These are phyloP conservation scores for Polydrusus tereticollis DNA, from an alignment of 2,888 invertebrate species.

Conservation along the genomic window DNA sequence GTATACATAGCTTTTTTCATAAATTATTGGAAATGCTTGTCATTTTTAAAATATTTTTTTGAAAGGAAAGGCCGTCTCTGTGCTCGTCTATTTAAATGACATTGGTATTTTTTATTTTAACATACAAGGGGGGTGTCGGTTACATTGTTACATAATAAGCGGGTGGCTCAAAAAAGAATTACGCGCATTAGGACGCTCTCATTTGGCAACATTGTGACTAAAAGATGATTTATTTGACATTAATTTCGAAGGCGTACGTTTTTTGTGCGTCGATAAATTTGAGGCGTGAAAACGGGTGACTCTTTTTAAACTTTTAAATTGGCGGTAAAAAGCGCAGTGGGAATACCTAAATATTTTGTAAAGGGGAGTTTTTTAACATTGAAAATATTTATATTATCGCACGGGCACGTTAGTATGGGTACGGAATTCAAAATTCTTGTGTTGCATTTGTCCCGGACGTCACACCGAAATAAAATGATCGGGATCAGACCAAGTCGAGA, in stretches of 20 bases:
- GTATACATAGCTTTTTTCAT: too few species aligned
- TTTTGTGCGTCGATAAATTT: slow-evolving; percentile 43
- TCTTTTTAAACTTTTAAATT: slow-evolving; percentile 18
- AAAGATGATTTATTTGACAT: slow-evolving; percentile 65
- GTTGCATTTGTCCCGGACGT: too few species aligned
- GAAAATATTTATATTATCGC: background rate
- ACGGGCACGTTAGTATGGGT: too few species aligned
- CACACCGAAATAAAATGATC: too few species aligned
- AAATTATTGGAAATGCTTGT: too few species aligned
- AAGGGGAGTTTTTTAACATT: slow-evolving; percentile 13
- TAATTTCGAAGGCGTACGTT: slow-evolving; percentile 64
- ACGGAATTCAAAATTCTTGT: too few species aligned
- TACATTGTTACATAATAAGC: slow-evolving; percentile 49
- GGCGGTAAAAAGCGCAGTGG: slow-evolving; percentile 18
- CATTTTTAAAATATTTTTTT: too few species aligned
- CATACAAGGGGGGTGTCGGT: slow-evolving; percentile 58
- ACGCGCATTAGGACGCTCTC: slow-evolving; percentile 56
- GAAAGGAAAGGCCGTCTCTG: slow-evolving; percentile 16
- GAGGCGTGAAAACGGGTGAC: slow-evolving; percentile 44
- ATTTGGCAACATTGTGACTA: slow-evolving; percentile 63
- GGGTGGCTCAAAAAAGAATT: slow-evolving; percentile 42
- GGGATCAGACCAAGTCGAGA: too few species aligned
- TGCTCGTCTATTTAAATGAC: slow-evolving; percentile 63
- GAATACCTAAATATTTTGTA: slow-evolving; percentile 36
- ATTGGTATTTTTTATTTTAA: slow-evolving; percentile 63